Base-by-base conservation (phyloP, 2,797 vertebrate species). In the Amniataba percoides region DNA sequence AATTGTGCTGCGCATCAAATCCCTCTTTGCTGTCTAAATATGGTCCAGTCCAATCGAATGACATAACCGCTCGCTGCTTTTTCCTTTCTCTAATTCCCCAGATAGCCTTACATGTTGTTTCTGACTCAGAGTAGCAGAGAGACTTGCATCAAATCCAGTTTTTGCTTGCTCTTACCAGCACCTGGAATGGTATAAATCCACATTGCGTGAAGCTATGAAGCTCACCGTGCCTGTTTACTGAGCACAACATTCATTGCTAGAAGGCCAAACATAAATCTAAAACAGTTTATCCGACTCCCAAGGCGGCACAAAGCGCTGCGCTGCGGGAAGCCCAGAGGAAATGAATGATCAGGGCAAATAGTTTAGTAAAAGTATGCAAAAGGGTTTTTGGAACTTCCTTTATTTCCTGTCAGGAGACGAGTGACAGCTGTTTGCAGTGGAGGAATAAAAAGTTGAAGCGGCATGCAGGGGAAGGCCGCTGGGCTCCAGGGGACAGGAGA, bases 391-490 rank as follows among this genome's bases (percentile, higher is more conserved):
- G 71, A 88, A 88, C 78, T 71, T 85, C 68, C 70, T 87, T 83
- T 91, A 86, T 86, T 86, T 87, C 72, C 70, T 74, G 75, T 73
- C 14, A 14, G 71, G 70, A 84, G 68, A 92, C 71, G 49, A 93
- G 65, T 92, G 91, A 89, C 87, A 90, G 86, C 87, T 85, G 87
- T 91, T 89, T 86, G 88, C 80, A 84, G 87, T 74, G 80, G 81
- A 89, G 80, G 77, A 92, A 94, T 92, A 93, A 94, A 94, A 90
- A 92, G 93, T 92, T 93, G 87, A 94, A 93, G 90, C 66, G 84
- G 83, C 80, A 88, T 80, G 82, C 80, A 85, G 74, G 78, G 78
- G 73, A 85, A 82, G 77, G 87, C 81, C 74, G 65, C 87, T 77
- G 83, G 80, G 88, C 85, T 88, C 83, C 45, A 77, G 84, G 88